Evolutionary conservation across 2,797 vertebrate species (phyloP), one percentile per base, ranked within the genome.

Genomic region (Borostomias antarcticus): DNA sequence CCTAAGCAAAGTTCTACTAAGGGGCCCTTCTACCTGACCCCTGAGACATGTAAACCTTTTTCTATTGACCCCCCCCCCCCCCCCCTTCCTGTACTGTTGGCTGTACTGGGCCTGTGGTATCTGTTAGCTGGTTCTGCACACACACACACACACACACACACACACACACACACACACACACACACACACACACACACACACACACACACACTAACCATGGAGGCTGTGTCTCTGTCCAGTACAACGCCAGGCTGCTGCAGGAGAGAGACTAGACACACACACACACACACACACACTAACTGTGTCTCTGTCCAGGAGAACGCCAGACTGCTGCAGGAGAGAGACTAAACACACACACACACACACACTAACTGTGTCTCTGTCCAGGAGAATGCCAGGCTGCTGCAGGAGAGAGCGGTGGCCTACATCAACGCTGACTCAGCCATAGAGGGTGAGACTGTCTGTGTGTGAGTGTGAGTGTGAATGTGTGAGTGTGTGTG

Each of bases 391-490:
- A 97, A 98, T 73, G 94, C 94, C 57, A 95, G 92, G 89, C 10
- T 96, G 62, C 87, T 99, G 52, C 95, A 98, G 70, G 87, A 95
- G 50, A 93, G 96, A 68, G 95, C 88, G 1, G 96, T 98, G 68
- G 96, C 95, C 45, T 99, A 98, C 69, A 94, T 98, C 76, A 98
- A 99, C 63, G 96, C 96, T 30, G 97, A 98, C 86, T 97, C 96
- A 48, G 94, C 96, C 23, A 88, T 97, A 0, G 96, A 99, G 90
- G 97, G 97, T 97, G 69, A 77, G 79, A 53, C 21, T 52, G 4
- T 62, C 5, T 64, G 19, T 50, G 15, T 56, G 25, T 48, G n/a
- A 33, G 26, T 51, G 97, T 96, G 70, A 77, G 79, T 54, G 23
- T 50, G 3, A 58, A 5, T 63, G n/a, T 51, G 10, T 52, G 29